phyloP scores from a whole-genome alignment of 2,113 vertebrate species.

The Gymnarchus niloticus region DNA sequence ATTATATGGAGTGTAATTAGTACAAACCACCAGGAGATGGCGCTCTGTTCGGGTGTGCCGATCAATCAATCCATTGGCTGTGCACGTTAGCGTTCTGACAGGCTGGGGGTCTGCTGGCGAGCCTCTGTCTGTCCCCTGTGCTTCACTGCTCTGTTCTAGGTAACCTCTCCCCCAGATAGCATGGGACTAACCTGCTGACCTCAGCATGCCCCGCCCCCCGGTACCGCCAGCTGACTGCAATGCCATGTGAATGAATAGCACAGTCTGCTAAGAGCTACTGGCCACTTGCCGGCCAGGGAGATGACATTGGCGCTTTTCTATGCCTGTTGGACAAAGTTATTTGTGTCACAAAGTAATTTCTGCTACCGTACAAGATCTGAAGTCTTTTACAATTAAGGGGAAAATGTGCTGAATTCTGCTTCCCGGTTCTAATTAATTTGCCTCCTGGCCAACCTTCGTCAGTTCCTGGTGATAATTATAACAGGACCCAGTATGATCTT shows the following conservation, averaged over 20 bases:
- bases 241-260: background rate
- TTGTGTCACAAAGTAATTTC: background rate
- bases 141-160: background rate
- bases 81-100: conserved; percentile 8
- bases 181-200: background rate
- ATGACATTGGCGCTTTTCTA: background rate
- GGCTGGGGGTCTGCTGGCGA: background rate
- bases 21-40: conserved; percentile 12
- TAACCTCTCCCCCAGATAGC: background rate
- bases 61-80: conserved; percentile 19
- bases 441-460: background rate
- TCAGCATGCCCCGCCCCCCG: background rate
- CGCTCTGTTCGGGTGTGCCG: conserved; percentile 21
- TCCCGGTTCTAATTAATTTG: conserved; percentile 4
- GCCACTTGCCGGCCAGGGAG: background rate
- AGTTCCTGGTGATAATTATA: background rate
- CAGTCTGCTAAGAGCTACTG: background rate
- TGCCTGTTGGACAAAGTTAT: background rate
- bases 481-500: background rate
- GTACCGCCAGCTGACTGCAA: background rate
- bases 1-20: no score
- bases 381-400: conserved; percentile 1
- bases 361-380: background rate
- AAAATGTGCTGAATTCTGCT: background rate
- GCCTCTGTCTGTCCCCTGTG: background rate